phyloP scores from a whole-genome alignment of 2,797 vertebrate genomes.

The Podargus strigoides region DNA sequence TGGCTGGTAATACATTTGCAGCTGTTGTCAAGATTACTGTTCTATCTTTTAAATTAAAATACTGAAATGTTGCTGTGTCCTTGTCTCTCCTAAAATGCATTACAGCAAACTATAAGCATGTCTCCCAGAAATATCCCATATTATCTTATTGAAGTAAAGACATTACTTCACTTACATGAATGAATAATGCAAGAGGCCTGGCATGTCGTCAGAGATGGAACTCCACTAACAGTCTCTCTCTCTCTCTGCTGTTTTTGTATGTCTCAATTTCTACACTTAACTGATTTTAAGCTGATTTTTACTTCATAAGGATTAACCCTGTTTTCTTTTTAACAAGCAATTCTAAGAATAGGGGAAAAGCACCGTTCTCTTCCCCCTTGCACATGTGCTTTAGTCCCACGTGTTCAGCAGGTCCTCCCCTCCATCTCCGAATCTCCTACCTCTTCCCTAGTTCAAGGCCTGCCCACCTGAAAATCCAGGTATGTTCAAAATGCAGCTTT shows the following conservation, averaged over 20 bases:
- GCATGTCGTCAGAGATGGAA: background rate
- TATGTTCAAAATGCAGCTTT: background rate
- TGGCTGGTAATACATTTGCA: background rate
- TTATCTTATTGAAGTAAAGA: background rate
- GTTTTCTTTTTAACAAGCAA: background rate
- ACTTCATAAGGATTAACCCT: background rate
- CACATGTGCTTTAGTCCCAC: background rate
- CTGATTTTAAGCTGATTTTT: background rate
- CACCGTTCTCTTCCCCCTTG: background rate
- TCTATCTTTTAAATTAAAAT: constrained; percentile 54
- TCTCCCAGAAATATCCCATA: background rate
- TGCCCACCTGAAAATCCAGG: background rate
- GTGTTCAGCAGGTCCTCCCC: background rate
- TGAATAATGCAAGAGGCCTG: background rate
- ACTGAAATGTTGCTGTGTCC: background rate
- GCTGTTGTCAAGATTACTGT: constrained; percentile 17
- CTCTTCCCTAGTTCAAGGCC: background rate
- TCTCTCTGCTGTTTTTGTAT: background rate
- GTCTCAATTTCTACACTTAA: background rate
- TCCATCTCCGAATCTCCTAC: background rate
- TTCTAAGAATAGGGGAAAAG: background rate
- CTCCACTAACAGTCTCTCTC: background rate
- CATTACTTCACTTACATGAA: background rate
- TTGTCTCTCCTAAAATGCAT: background rate
- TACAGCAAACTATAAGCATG: background rate